phyloP scores from a whole-genome alignment of 2,888 invertebrate genomes.

The Polydrusus pterygomalis region DNA sequence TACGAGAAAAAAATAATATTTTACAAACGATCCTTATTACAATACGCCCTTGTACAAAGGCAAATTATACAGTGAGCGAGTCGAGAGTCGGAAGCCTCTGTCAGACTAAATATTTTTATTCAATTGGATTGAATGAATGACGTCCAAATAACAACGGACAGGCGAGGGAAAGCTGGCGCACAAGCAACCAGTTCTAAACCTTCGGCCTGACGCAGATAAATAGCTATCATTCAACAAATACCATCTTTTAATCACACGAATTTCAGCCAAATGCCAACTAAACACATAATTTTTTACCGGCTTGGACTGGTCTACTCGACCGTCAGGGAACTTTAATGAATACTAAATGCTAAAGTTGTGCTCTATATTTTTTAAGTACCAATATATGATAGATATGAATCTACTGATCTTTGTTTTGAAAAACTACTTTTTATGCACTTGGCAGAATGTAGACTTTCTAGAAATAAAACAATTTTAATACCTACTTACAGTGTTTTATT shows the following conservation, averaged over 20 bases:
- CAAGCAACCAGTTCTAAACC: slow-evolving; percentile 64
- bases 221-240: slow-evolving; percentile 71
- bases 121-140: slow-evolving; percentile 59
- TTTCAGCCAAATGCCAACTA: slow-evolving; percentile 68
- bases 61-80: slow-evolving; percentile 51
- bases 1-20: slow-evolving; percentile 16
- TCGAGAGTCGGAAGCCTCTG: slow-evolving; percentile 44
- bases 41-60: slow-evolving; percentile 30
- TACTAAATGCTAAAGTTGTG: slow-evolving; percentile 42
- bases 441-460: too few species aligned
- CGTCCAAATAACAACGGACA: slow-evolving; percentile 58
- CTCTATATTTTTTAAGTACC: slow-evolving; percentile 21
- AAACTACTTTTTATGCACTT: slow-evolving; percentile 1
- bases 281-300: slow-evolving; percentile 63
- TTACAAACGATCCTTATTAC: slow-evolving; percentile 32
- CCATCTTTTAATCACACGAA: slow-evolving; percentile 71
- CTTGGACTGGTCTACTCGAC: slow-evolving; percentile 44
- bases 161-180: slow-evolving; percentile 56
- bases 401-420: neutral
- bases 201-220: slow-evolving; percentile 69
- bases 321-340: slow-evolving; percentile 48
- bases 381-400: slow-evolving; percentile 20
- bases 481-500: too few species aligned
- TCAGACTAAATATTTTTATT: slow-evolving; percentile 60
- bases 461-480: too few species aligned